phyloP scores from a whole-genome alignment of 2,888 invertebrate genomes.

The Crocallis elinguaria region DNA sequence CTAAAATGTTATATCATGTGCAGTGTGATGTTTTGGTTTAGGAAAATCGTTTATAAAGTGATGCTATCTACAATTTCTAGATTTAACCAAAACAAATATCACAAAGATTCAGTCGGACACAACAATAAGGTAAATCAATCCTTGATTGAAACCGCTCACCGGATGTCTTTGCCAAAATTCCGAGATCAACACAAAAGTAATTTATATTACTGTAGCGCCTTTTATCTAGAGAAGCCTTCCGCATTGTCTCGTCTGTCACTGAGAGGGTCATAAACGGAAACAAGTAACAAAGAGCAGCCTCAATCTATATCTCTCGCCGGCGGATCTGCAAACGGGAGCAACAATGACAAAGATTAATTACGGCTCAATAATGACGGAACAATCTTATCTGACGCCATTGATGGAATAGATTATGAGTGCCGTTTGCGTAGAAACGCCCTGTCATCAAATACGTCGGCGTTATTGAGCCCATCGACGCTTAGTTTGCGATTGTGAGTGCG shows the following conservation, averaged over 20 bases:
- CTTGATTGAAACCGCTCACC: slow-evolving; percentile 1
- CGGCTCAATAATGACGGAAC: slow-evolving; percentile 68
- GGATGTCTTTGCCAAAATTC: slow-evolving; percentile 17
- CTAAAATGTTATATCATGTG: background rate
- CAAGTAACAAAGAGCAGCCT: slow-evolving; percentile 44
- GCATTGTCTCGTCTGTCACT: slow-evolving; percentile 35
- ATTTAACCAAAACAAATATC: too few relatives aligned
- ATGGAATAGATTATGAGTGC: slow-evolving; percentile 61
- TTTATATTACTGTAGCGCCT: slow-evolving; percentile 31
- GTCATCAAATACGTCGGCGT: slow-evolving; percentile 48
- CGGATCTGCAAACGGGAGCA: slow-evolving; percentile 65
- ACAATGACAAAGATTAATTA: slow-evolving; percentile 77
- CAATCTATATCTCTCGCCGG: slow-evolving; percentile 46
- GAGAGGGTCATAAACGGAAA: slow-evolving; percentile 43
- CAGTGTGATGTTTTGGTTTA: too few relatives aligned
- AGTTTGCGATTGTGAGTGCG: slow-evolving; percentile 36
- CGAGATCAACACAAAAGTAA: slow-evolving; percentile 30
- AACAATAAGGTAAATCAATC: background rate
- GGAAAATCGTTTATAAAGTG: too few relatives aligned
- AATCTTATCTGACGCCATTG: slow-evolving; percentile 66
- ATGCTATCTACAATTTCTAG: too few relatives aligned
- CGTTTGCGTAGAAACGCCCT: slow-evolving; percentile 50
- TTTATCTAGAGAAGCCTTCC: slow-evolving; percentile 26
- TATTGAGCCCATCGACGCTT: slow-evolving; percentile 41
- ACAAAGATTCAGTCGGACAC: too few relatives aligned